A percentile compares a stretch with the other conserved stretches of the same genome.
These are phyloP conservation scores for Epinephelus lanceolatus DNA, from an alignment of 2,113 vertebrate genomes.

Conservation along the genomic window DNA sequence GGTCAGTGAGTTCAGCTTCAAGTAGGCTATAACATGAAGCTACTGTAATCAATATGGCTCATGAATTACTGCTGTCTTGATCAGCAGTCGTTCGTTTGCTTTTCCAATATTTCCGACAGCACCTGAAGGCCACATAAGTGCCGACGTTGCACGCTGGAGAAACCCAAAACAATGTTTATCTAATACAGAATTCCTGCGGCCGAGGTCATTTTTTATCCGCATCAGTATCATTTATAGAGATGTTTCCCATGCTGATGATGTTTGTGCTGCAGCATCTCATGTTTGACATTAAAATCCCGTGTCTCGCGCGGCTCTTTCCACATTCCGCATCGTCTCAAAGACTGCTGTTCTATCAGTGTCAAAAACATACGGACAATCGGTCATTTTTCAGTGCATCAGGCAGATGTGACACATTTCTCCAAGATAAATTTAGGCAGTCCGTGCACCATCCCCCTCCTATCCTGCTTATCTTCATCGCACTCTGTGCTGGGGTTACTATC, in stretches of 20 bases:
- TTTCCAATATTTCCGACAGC: background rate
- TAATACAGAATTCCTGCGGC: background rate
- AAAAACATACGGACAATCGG: background rate
- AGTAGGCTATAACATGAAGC: background rate
- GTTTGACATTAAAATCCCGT: background rate
- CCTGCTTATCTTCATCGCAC: slow-evolving; percentile 28
- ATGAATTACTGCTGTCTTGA: background rate
- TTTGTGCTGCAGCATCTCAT: background rate
- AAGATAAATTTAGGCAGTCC: slow-evolving; percentile 65
- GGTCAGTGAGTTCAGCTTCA: background rate
- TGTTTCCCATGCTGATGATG: background rate
- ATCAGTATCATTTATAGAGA: background rate
- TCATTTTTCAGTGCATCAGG: background rate
- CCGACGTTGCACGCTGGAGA: slow-evolving; percentile 37
- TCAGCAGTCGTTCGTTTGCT: background rate
- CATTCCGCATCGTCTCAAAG: background rate
- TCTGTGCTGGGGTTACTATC: slow-evolving; percentile 81
- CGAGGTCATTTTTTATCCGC: background rate
- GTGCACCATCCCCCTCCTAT: slow-evolving; percentile 26
- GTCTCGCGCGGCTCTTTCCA: background rate
- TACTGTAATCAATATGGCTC: too few relatives aligned
- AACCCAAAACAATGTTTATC: slow-evolving; percentile 22
- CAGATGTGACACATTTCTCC: slow-evolving; percentile 54
- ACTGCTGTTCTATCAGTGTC: background rate
- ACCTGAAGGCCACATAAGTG: slow-evolving; percentile 41